Evolutionary conservation across 2,888 invertebrate genomes (phyloP), one percentile per base, ranked within the genome.

Genomic region (Platycnemis pennipes): DNA sequence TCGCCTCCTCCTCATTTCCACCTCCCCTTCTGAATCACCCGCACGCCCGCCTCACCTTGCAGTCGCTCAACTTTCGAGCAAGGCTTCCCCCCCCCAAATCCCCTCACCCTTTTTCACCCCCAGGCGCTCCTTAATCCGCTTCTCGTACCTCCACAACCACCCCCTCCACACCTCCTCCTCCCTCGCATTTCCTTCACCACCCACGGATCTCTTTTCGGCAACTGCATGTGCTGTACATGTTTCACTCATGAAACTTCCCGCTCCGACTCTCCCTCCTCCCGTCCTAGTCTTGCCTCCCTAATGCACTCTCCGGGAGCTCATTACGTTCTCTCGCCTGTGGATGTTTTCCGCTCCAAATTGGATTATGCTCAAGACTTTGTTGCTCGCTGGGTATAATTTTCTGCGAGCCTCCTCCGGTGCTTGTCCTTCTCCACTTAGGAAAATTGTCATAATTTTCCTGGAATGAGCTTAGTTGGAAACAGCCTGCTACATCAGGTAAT

Each of bases 261-360:
- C 63, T 3, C 63, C 63, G 11, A 5, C 26, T 22, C 1, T 63
- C 26, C 1, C 26, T 63, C 26, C 26, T 0, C 22, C 63, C 63
- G 0, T 63, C 26, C 22, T n/a, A 1, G 22, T 8, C 77, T 37
- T 26, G 37, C 77, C 13, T 77, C 77, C 77, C 77, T 77, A 77
- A 37, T 77, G 77, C 77, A 77, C 77, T 77, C 77, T 77, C 77
- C 37, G 13, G 37, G 2, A 77, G 77, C 31, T 77, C 37, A 77
- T 77, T 87, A 87, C 44, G 26, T 7, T 46, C 46, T 87, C 87
- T n/a, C 45, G 87, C 46, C 22, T 26, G 16, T 46, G 44, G 45
- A 46, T 87, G 87, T 87, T 87, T 87, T 44, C 45, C 46, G 87
- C 87, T 87, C 46, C 87, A 44, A 87, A 91, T 63, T 53, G 53